Percentiles rank a stretch among this genome's conserved stretches.
Conservation (phyloP, 1,140 invertebrate species). For the Polyergus mexicanus region DNA sequence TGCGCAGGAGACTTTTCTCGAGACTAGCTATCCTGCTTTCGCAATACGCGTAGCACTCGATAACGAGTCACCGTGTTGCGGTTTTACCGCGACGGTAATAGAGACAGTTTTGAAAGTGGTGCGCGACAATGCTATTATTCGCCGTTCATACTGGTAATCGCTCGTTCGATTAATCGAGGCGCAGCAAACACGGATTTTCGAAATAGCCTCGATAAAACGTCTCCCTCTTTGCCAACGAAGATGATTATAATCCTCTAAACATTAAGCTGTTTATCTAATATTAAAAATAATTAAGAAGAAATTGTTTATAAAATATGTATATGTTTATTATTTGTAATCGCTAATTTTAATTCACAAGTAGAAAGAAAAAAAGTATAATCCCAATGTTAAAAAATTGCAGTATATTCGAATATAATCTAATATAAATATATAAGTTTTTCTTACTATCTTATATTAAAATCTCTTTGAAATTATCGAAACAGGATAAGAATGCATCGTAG, state of each 20-base stretch:
- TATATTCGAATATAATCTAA: not conserved
- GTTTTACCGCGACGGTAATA: not conserved
- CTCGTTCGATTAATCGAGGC: conserved; percentile 49
- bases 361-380: not conserved
- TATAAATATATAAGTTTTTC: not conserved
- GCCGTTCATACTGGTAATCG: conserved; percentile 26
- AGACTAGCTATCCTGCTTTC: conserved; percentile 29
- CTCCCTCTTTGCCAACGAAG: not conserved
- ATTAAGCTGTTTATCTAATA: not conserved
- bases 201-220: conserved; percentile 15
- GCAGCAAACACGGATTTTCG: conserved; percentile 35
- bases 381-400: not conserved
- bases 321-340: not conserved
- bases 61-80: conserved; percentile 1
- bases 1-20: conserved; percentile 36
- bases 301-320: not conserved
- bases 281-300: not conserved
- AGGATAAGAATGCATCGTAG: not conserved
- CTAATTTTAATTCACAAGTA: not conserved
- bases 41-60: conserved; percentile 56
- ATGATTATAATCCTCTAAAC: conserved; percentile 13
- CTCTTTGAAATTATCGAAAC: not conserved
- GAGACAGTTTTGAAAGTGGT: conserved; percentile 60
- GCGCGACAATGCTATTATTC: conserved; percentile 59
- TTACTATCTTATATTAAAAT: not conserved